Evolutionary conservation across 2,888 invertebrate species (phyloP).

Genomic region (Machimus atricapillus): DNA sequence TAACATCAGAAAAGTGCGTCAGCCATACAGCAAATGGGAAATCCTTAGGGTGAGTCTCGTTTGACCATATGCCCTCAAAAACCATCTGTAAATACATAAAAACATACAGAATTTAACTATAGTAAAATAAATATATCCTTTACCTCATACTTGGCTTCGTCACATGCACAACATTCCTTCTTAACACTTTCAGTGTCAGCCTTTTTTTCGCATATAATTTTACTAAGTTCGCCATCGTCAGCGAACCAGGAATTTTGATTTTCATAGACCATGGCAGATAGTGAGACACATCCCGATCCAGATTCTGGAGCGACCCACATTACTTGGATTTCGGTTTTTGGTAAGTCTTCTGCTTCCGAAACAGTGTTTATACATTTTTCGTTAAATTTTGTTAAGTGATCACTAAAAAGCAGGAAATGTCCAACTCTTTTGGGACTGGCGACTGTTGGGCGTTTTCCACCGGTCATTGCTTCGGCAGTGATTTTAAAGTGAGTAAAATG

Average conservation of each 20-base stretch:
- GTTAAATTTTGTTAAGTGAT: slow-evolving; percentile 69
- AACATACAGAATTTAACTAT: neutral
- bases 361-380: slow-evolving; percentile 87
- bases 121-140: slow-evolving; percentile 47
- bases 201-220: slow-evolving; percentile 79
- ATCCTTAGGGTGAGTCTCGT: slow-evolving; percentile 94
- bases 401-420: slow-evolving; percentile 74
- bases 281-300: slow-evolving; percentile 84
- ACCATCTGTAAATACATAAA: slow-evolving; percentile 66
- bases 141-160: slow-evolving; percentile 94
- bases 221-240: slow-evolving; percentile 83
- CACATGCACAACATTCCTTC: slow-evolving; percentile 89
- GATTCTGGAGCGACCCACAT: slow-evolving; percentile 90
- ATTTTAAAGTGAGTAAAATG: slow-evolving; percentile 83
- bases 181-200: slow-evolving; percentile 65
- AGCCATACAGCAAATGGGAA: slow-evolving; percentile 90
- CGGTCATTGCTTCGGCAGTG: slow-evolving; percentile 67
- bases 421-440: slow-evolving; percentile 69
- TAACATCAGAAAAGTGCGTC: slow-evolving; percentile 96
- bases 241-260: slow-evolving; percentile 83
- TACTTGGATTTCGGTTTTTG: slow-evolving; percentile 85
- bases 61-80: slow-evolving; percentile 95
- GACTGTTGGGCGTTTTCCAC: slow-evolving; percentile 55
- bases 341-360: slow-evolving; percentile 77
- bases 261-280: slow-evolving; percentile 90